Base-by-base conservation (phyloP, 1,140 invertebrate species). In the Psilanteris sp. region DNA sequence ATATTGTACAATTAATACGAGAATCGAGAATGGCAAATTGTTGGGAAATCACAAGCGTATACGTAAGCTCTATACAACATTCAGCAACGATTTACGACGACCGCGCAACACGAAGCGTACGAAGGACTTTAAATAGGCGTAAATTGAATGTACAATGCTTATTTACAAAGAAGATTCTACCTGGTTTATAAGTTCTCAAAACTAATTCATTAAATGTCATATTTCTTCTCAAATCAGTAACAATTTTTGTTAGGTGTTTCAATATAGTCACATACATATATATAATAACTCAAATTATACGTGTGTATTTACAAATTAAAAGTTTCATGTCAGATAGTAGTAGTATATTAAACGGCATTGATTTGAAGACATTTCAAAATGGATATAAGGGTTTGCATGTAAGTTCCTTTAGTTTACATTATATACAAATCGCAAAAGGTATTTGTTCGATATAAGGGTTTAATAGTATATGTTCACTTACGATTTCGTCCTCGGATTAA, bases 41-140 rank as follows among this genome's bases (percentile, higher is more conserved):
- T 62, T 15, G 54, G 66, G 80, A 82, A 77, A 73, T 81, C 68
- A 85, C 82, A 87, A 87, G 85, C 85, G 83, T 86, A 79, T 81
- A 83, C 80, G 75, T 77, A 78, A 80, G 72, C 79, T 78, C 76
- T 78, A 78, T 55, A 70, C 44, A 80, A 78, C 78, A 80, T 80
- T 78, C 75, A 80, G 72, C 78, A 80, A 80, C 76, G 71, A 75
- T 32, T 80, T 73, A 80, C 70, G 67, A 54, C 57, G 41, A 61
- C 59, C 66, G 67, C 71, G 29, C 55, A 44, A 41, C 61, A 67
- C 59, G 55, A 36, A 29, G 26, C 36, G 39, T 46, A 59, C 54
- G 9, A 31, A 24, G 54, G 71, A 46, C 46, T 26, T 43, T 37
- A 18, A 34, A 54, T 22, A 43, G 46, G 48, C 71, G 71, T 27